These are phyloP conservation scores for Oppia nitens DNA, from an alignment of 1,140 invertebrate genomes.

Conservation along the genomic window DNA sequence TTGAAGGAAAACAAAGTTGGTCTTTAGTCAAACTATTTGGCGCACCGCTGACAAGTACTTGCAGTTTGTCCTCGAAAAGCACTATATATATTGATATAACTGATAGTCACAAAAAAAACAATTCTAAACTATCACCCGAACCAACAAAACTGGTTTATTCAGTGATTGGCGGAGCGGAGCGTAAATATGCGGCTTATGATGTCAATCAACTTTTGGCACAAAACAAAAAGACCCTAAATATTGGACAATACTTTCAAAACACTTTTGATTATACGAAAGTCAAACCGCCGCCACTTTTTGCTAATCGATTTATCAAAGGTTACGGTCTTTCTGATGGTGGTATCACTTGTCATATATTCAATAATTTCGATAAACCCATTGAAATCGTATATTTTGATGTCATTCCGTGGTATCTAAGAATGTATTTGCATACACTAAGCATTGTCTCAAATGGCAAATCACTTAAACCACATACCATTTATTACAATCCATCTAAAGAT, in stretches of 20 bases:
- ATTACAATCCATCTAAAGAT: slow-evolving; percentile 64
- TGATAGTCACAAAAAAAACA: slow-evolving; percentile 27
- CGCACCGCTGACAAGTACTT: slow-evolving; percentile 52
- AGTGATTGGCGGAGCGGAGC: background rate
- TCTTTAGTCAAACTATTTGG: slow-evolving; percentile 71
- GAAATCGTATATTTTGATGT: slow-evolving; percentile 37
- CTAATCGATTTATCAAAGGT: slow-evolving; percentile 55
- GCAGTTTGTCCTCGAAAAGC: slow-evolving; percentile 55
- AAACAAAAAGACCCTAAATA: slow-evolving; percentile 37
- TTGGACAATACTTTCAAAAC: slow-evolving; percentile 38
- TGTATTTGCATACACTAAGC: slow-evolving; percentile 74
- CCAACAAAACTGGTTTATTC: slow-evolving; percentile 1
- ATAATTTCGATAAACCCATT: slow-evolving; percentile 25
- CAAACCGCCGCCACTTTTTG: slow-evolving; percentile 48
- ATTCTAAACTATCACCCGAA: slow-evolving; percentile 1
- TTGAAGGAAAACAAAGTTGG: slow-evolving; percentile 38
- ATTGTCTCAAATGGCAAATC: slow-evolving; percentile 37
- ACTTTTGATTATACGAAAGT: slow-evolving; percentile 33
- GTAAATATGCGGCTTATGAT: slow-evolving; percentile 17
- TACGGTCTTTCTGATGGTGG: slow-evolving; percentile 61
- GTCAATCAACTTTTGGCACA: slow-evolving; percentile 5
- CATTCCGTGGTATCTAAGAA: slow-evolving; percentile 77
- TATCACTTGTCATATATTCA: slow-evolving; percentile 36
- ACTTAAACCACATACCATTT: slow-evolving; percentile 43
- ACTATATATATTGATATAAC: slow-evolving; percentile 67